phyloP scores from a whole-genome alignment of 23 tunicate genomes.

The Ascidia mentula region DNA sequence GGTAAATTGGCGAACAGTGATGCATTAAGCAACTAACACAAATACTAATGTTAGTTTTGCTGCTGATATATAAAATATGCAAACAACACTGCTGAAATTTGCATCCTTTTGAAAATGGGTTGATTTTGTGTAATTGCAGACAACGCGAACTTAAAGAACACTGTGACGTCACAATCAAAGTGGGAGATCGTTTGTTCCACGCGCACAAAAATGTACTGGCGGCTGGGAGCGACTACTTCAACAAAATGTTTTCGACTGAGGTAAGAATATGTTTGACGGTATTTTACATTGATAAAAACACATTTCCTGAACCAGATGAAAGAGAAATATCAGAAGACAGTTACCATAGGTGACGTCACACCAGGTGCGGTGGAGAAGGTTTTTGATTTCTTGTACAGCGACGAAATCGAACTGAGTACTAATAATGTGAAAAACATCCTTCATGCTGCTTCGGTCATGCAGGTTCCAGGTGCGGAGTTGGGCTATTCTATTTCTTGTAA shows the following conservation, averaged over 20 bases:
- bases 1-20: no score
- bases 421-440: conserved; percentile 8
- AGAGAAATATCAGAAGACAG: conserved; percentile 24
- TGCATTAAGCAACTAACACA: no score
- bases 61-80: no score
- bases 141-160: conserved; percentile 11
- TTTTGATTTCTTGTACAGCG: conserved; percentile 36
- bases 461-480: not conserved
- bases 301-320: conserved; percentile 9
- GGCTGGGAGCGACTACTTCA: conserved; percentile 28
- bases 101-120: no score
- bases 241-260: conserved; percentile 29
- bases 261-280: not conserved
- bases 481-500: no score
- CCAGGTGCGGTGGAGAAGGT: conserved; percentile 2
- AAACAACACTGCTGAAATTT: no score
- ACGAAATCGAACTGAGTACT: conserved; percentile 10
- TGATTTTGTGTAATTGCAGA: conserved; percentile 3
- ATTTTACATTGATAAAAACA: not conserved
- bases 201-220: conserved; percentile 23
- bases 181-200: not conserved
- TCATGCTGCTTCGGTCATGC: conserved; percentile 19
- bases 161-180: conserved; percentile 38
- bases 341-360: conserved; percentile 16
- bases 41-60: no score